Evolutionary conservation across 2,888 invertebrate genomes (phyloP).

Genomic region (Serripes groenlandicus): DNA sequence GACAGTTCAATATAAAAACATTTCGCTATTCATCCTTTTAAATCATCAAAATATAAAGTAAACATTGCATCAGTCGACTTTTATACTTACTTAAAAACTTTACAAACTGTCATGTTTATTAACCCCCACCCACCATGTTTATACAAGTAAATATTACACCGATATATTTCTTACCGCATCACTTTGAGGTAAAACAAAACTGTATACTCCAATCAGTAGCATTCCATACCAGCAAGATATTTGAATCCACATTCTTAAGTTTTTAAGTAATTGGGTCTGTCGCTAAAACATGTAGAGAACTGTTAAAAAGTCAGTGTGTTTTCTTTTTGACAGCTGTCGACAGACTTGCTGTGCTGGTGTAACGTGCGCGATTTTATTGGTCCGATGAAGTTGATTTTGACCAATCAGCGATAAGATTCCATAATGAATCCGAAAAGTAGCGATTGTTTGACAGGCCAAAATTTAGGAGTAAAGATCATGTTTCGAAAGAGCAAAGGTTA

Average conservation of each 20-base stretch:
- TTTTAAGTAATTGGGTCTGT: too few species aligned
- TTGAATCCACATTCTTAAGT: slow-evolving; percentile 53
- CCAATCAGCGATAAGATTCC: background rate
- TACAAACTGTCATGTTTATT: slow-evolving; percentile 10
- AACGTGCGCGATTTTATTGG: background rate
- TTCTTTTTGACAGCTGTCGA: background rate
- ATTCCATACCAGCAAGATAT: slow-evolving; percentile 35
- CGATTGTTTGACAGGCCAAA: slow-evolving; percentile 1
- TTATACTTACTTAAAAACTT: slow-evolving; percentile 1
- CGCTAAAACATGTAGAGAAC: too few species aligned
- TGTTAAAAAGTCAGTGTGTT: too few species aligned
- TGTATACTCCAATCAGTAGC: slow-evolving; percentile 45
- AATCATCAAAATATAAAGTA: background rate
- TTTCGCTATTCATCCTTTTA: too few species aligned
- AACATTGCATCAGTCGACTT: background rate
- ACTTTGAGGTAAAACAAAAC: slow-evolving; percentile 37
- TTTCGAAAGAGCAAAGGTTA: background rate
- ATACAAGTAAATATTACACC: background rate
- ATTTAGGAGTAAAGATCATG: background rate
- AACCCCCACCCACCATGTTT: slow-evolving; percentile 3
- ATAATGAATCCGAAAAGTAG: background rate
- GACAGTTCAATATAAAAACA: too few species aligned
- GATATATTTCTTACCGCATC: slow-evolving; percentile 41
- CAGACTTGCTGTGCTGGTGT: background rate
- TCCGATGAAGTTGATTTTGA: background rate